phyloP scores from a whole-genome alignment of 2,888 invertebrate species.

The Exocentrus adspersus region DNA sequence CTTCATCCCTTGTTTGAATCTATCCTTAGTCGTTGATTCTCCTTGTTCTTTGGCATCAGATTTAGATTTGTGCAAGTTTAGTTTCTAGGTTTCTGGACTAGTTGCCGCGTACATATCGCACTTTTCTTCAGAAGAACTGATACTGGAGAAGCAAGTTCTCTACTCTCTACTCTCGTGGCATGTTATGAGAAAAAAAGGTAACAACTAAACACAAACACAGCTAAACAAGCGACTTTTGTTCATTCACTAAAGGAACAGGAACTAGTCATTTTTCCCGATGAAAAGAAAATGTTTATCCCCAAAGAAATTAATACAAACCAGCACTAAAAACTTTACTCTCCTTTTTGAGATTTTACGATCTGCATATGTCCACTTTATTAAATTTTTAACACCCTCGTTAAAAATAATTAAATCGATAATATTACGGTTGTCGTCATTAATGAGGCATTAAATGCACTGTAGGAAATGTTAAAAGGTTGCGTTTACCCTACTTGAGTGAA shows the following conservation, averaged over 20 bases:
- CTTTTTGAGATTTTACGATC: slow-evolving; percentile 2
- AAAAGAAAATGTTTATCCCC: neutral
- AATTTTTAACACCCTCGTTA: slow-evolving; percentile 5
- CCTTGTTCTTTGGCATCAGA: neutral
- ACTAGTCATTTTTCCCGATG: neutral
- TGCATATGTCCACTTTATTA: slow-evolving; percentile 6
- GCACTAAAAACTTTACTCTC: neutral
- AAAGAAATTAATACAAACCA: neutral
- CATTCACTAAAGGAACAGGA: no score
- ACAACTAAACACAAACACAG: no score
- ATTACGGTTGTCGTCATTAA: slow-evolving; percentile 27
- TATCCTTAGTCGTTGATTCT: neutral
- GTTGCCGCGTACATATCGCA: no score
- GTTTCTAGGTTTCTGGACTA: no score
- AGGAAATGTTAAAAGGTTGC: slow-evolving; percentile 34
- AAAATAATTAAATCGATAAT: slow-evolving; percentile 14
- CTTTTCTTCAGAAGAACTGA: no score
- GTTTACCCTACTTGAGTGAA: slow-evolving; percentile 24
- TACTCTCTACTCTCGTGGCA: no score
- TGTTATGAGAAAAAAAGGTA: no score
- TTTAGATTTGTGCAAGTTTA: no score
- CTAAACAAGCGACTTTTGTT: no score
- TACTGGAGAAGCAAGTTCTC: no score
- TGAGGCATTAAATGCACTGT: slow-evolving; percentile 36
- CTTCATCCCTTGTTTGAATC: slow-evolving; percentile 34